A percentile compares a stretch with the other conserved stretches of the same genome.
Conservation (phyloP, 2,797 vertebrate genomes). For the Somateria mollissima region DNA sequence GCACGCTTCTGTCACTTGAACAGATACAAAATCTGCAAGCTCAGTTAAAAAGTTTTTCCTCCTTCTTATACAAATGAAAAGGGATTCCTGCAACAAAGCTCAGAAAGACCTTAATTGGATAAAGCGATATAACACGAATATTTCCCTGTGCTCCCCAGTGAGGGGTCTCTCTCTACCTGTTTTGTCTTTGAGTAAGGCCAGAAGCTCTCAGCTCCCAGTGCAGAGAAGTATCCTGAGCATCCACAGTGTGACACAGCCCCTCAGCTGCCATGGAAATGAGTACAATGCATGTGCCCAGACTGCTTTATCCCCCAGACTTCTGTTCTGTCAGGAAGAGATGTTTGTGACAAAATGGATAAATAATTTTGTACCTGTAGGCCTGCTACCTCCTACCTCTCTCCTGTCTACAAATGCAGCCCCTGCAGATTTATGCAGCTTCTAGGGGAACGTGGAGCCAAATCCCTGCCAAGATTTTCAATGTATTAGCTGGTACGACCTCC, state of each 20-base stretch:
- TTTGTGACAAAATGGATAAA: background rate
- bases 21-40: background rate
- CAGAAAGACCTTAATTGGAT: background rate
- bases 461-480: background rate
- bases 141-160: background rate
- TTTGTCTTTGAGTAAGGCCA: slow-evolving; percentile 19
- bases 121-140: background rate
- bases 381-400: background rate
- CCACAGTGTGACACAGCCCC: background rate
- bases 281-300: background rate
- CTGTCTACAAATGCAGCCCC: background rate
- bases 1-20: background rate
- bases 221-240: background rate
- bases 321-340: background rate
- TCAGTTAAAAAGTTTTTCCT: background rate
- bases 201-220: background rate
- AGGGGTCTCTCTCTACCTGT: slow-evolving; percentile 18
- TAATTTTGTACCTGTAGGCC: background rate
- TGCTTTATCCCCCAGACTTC: background rate
- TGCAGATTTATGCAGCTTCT: background rate
- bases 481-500: background rate
- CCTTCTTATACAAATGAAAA: background rate
- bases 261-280: background rate
- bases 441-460: background rate
- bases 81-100: background rate